phyloP scores from a whole-genome alignment of 2,888 invertebrate genomes.

The Athalia rosae region DNA sequence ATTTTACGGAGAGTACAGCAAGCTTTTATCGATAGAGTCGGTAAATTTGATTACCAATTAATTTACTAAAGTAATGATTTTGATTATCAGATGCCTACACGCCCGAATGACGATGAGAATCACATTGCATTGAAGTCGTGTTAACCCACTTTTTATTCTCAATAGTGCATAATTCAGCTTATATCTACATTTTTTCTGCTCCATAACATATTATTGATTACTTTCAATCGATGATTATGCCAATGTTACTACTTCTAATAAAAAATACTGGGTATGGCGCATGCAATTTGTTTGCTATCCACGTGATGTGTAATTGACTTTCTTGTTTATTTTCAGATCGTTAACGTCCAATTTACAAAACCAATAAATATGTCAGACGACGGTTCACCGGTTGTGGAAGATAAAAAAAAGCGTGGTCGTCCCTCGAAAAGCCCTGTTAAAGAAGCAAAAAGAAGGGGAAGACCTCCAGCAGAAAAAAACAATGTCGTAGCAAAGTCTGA shows the following conservation, averaged over 20 bases:
- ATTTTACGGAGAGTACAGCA: constrained; percentile 12
- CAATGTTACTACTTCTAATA: too few relatives aligned
- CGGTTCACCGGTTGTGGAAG: constrained; percentile 70
- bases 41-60: constrained; percentile 43
- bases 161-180: too few relatives aligned
- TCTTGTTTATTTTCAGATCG: constrained; percentile 6
- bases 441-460: constrained; percentile 68
- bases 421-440: constrained; percentile 68
- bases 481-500: constrained; percentile 68
- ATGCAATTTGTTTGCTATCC: too few relatives aligned
- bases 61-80: constrained; percentile 32
- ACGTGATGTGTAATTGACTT: not conserved
- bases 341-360: constrained; percentile 13
- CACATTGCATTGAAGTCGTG: too few relatives aligned
- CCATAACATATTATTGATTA: too few relatives aligned
- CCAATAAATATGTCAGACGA: constrained; percentile 69
- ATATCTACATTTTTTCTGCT: too few relatives aligned
- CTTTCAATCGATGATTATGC: not conserved
- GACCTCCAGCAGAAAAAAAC: constrained; percentile 67
- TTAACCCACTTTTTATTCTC: too few relatives aligned
- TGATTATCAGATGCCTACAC: constrained; percentile 1
- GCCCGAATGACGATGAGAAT: not conserved
- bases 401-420: constrained; percentile 72
- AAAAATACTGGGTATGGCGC: too few relatives aligned
- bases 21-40: constrained; percentile 21